Evolutionary conservation across 1,140 invertebrate species (phyloP).

Genomic region (Lucilia sericata): DNA sequence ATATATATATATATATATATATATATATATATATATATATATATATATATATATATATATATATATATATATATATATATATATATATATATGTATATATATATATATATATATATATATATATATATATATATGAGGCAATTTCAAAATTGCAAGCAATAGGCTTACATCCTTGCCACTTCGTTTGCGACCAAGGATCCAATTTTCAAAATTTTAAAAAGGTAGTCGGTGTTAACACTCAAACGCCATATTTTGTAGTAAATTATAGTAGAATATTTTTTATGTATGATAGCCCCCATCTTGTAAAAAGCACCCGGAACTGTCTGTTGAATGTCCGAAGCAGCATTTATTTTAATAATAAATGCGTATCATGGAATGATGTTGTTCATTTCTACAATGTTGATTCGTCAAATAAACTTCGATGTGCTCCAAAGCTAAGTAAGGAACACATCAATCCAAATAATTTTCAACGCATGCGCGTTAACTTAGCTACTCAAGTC

Average conservation of each 20-base stretch:
- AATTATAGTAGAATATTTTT: neutral
- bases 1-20: too few species aligned
- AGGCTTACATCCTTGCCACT: neutral
- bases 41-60: too few species aligned
- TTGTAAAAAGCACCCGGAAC: neutral
- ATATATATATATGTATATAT: too few species aligned
- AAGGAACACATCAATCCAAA: conserved; percentile 13
- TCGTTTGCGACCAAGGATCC: conserved; percentile 28
- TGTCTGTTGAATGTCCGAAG: conserved; percentile 2
- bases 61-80: too few species aligned
- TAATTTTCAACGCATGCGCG: conserved; percentile 34
- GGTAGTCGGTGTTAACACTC: too few species aligned
- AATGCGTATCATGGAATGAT: neutral
- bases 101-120: too few species aligned
- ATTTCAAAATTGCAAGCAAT: conserved; percentile 23
- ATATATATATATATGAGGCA: too few species aligned
- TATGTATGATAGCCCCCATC: conserved; percentile 23
- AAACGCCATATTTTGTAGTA: neutral
- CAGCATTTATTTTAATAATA: neutral
- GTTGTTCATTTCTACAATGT: conserved; percentile 27
- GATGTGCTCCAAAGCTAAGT: conserved; percentile 25
- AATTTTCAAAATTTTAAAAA: conserved; percentile 5
- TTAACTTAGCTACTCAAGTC: neutral
- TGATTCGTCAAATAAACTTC: conserved; percentile 30
- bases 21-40: too few species aligned